Percentiles rank a stretch among this genome's conserved stretches.
These are phyloP conservation scores for Sinosuthora webbiana DNA, from an alignment of 2,113 vertebrate genomes.

Conservation along the genomic window DNA sequence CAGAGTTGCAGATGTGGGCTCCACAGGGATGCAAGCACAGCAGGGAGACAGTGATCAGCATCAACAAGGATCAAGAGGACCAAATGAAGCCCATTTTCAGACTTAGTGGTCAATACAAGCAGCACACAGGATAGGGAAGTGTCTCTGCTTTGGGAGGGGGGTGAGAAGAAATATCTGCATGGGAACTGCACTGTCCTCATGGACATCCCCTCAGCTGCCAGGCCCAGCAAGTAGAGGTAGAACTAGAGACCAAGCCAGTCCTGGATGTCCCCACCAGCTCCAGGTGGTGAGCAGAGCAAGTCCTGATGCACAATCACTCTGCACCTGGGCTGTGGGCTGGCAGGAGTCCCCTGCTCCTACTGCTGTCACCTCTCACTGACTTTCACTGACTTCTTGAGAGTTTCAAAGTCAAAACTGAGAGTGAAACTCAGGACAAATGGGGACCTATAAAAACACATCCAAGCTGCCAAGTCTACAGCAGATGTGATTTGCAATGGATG, in stretches of 20 bases:
- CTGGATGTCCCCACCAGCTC: not conserved
- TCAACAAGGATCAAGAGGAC: not conserved
- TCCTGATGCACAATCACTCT: not conserved
- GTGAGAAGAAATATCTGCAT: not conserved
- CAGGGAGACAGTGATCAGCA: not conserved
- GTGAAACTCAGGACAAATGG: not conserved
- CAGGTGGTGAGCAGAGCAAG: not conserved
- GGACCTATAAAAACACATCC: not conserved
- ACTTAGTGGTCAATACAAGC: not conserved
- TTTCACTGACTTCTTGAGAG: not conserved
- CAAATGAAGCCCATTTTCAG: not conserved
- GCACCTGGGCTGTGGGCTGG: not conserved
- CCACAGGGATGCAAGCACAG: not conserved
- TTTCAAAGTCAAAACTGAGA: slow-evolving; percentile 10
- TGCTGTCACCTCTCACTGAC: not conserved
- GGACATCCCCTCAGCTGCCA: not conserved
- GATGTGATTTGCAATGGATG: slow-evolving; percentile 20
- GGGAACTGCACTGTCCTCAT: not conserved
- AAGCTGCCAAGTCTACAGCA: not conserved
- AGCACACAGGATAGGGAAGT: not conserved
- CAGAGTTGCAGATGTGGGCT: not conserved
- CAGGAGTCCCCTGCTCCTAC: not conserved
- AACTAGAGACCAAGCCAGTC: not conserved
- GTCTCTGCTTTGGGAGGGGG: not conserved
- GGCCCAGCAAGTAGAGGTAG: not conserved